These are phyloP conservation scores for Teinopalpus imperialis DNA, from an alignment of 2,888 invertebrate species.

Conservation along the genomic window DNA sequence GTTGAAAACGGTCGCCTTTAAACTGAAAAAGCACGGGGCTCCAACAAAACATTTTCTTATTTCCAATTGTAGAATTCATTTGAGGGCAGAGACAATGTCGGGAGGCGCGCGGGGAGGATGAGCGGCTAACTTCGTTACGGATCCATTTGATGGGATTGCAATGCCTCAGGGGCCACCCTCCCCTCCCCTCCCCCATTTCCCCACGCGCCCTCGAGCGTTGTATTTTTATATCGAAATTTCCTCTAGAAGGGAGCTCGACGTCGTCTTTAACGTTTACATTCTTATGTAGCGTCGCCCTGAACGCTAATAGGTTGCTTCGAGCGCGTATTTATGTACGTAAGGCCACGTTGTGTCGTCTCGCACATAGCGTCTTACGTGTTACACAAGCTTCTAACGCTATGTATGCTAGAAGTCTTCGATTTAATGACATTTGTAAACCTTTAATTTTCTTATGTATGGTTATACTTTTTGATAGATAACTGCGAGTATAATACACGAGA, in stretches of 20 bases:
- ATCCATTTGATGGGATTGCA: constrained; percentile 90
- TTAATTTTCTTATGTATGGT: constrained; percentile 58
- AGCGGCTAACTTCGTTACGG: constrained; percentile 88
- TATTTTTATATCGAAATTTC: constrained; percentile 82
- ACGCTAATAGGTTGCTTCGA: constrained; percentile 74
- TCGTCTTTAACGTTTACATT: constrained; percentile 82
- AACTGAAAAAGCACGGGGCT: constrained; percentile 76
- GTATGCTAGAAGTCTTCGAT: constrained; percentile 57
- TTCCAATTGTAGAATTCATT: constrained; percentile 83
- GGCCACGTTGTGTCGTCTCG: constrained; percentile 3
- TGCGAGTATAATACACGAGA: too few relatives aligned
- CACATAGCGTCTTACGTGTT: constrained; percentile 41
- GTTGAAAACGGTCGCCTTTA: constrained; percentile 73
- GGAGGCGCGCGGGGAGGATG: constrained; percentile 80
- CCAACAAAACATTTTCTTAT: constrained; percentile 82
- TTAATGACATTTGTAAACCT: constrained; percentile 68
- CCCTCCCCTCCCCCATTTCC: constrained; percentile 42
- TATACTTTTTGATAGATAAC: neutral
- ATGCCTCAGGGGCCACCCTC: constrained; percentile 77
- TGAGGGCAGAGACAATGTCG: constrained; percentile 82
- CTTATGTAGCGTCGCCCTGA: constrained; percentile 79
- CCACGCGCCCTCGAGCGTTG: constrained; percentile 58
- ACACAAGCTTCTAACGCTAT: constrained; percentile 36
- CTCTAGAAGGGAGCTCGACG: constrained; percentile 68
- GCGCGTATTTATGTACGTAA: constrained; percentile 39